These are phyloP conservation scores for Hyppa rectilinea DNA, from an alignment of 2,888 invertebrate genomes.

Conservation along the genomic window DNA sequence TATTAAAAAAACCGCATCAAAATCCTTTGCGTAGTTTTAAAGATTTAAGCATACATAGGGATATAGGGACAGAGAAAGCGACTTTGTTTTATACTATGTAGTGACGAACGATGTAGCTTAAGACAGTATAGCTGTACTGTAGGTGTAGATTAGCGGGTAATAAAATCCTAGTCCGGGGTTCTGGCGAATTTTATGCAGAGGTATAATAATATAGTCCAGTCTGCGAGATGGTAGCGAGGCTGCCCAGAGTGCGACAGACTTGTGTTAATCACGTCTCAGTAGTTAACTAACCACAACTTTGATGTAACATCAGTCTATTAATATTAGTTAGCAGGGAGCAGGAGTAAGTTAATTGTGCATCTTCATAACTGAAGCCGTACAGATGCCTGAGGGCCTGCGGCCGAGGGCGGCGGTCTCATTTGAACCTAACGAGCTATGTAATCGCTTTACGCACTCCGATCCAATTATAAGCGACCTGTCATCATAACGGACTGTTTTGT, in stretches of 20 bases:
- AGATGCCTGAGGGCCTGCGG: neutral
- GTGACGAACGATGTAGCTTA: neutral
- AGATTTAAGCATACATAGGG: too few relatives aligned
- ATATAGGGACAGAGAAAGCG: too few relatives aligned
- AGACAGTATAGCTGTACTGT: too few relatives aligned
- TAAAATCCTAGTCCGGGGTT: neutral
- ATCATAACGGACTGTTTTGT: slow-evolving; percentile 27
- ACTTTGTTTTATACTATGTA: too few relatives aligned
- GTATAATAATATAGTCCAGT: neutral
- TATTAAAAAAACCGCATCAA: too few relatives aligned
- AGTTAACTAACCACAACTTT: slow-evolving; percentile 11
- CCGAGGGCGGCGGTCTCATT: slow-evolving; percentile 44
- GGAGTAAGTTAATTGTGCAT: slow-evolving; percentile 51
- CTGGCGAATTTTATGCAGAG: neutral
- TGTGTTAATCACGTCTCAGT: neutral
- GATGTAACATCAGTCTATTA: slow-evolving; percentile 29
- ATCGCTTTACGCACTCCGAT: slow-evolving; percentile 63
- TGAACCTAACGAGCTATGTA: slow-evolving; percentile 57
- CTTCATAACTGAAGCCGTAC: slow-evolving; percentile 62
- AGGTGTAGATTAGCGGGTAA: neutral
- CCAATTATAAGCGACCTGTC: slow-evolving; percentile 57
- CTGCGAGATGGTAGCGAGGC: too few relatives aligned
- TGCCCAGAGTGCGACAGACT: neutral
- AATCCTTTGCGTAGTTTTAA: too few relatives aligned
- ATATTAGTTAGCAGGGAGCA: slow-evolving; percentile 26